Evolutionary conservation across 2,888 invertebrate genomes (phyloP).

Genomic region (Malacosoma neustria): DNA sequence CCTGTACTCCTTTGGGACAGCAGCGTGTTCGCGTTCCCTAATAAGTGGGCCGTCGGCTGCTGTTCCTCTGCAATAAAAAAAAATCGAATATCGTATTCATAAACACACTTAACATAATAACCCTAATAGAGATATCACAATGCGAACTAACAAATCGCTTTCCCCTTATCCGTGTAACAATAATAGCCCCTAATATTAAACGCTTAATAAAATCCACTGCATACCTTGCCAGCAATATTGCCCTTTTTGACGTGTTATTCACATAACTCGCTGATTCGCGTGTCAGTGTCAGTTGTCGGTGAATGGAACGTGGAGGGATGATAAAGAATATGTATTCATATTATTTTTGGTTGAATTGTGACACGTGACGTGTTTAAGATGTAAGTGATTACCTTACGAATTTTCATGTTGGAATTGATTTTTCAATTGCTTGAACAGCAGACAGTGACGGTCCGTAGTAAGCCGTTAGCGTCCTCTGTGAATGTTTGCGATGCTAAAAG

Average conservation of each 20-base stretch:
- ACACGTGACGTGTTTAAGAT: slow-evolving; percentile 55
- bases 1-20: too few relatives aligned
- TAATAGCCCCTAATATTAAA: slow-evolving; percentile 53
- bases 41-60: too few relatives aligned
- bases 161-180: slow-evolving; percentile 2
- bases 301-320: slow-evolving; percentile 17
- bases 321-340: slow-evolving; percentile 38
- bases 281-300: slow-evolving; percentile 40
- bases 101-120: not conserved
- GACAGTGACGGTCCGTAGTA: too few relatives aligned
- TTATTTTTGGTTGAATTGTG: slow-evolving; percentile 14
- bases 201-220: slow-evolving; percentile 62
- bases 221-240: slow-evolving; percentile 48
- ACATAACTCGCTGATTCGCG: slow-evolving; percentile 38
- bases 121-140: not conserved
- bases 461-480: too few relatives aligned
- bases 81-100: too few relatives aligned
- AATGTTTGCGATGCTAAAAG: too few relatives aligned
- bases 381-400: slow-evolving; percentile 21
- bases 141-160: slow-evolving; percentile 2
- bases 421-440: too few relatives aligned
- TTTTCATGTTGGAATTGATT: too few relatives aligned
- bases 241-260: slow-evolving; percentile 69
- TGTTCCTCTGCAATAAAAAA: too few relatives aligned
- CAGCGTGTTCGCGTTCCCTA: too few relatives aligned